Evolutionary conservation across 2,797 vertebrate species (phyloP), one percentile per base, ranked within the genome.

Genomic region (Ctenopoma multispine): DNA sequence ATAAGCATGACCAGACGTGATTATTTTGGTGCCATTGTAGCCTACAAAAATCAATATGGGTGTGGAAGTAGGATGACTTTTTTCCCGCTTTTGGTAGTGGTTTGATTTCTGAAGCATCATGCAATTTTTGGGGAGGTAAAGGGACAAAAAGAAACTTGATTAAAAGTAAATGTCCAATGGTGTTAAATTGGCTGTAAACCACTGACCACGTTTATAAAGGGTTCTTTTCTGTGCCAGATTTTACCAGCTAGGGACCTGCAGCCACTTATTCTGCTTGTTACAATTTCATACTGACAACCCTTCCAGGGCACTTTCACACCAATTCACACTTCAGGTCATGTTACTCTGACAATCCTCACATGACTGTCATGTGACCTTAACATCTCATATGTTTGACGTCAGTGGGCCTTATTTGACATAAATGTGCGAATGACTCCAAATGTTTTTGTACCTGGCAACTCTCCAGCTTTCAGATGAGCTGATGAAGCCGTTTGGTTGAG

Each of bases 381-480:
- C n/a, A 34, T 48, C 38, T 55, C 43, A 18, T n/a, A 34, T 10
- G 7, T 40, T 43, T 63, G 31, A 63, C 24, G 5, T 41, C 9
- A 40, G 43, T 3, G 18, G 50, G 34, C 53, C 27, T 36, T 36
- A n/a, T 13, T 21, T 44, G 20, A 58, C 51, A 41, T 44, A 11
- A 47, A 34, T 40, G 31, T n/a, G 31, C 46, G 29, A 36, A 31
- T 40, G 43, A 63, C 53, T 31, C 11, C 24, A 43, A 50, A 21
- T 38, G 4, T 44, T 51, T 23, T 24, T 23, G 20, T 40, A 41
- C 15, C 15, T 47, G 44, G n/a, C 44, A 43, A 24, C 23, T 56
- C 23, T 23, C 54, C 59, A 60, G 54, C 56, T 73, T 65, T 62
- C 74, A 76, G 29, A 5, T 44, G 48, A 43, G 41, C 48, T 54